phyloP scores from a whole-genome alignment of 2,888 invertebrate species.

The Caenorhabditis sulstoni region DNA sequence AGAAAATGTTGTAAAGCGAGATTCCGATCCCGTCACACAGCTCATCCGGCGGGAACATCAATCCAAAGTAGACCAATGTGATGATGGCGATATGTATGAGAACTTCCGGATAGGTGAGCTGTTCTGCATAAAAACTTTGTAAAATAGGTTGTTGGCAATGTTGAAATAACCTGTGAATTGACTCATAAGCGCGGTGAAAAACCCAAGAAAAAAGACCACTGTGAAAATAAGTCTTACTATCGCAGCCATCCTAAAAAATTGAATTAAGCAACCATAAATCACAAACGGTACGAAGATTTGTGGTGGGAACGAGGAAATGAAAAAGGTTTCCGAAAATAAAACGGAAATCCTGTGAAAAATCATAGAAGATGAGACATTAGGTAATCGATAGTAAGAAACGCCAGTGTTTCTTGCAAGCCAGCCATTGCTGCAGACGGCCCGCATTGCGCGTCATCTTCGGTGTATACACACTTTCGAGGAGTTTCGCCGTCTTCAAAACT shows the following conservation, averaged over 20 bases:
- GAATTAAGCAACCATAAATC: no score
- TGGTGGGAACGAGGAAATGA: no score
- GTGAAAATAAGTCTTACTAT: conserved; percentile 18
- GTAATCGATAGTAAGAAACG: no score
- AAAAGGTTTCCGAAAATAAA: no score
- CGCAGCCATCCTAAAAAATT: conserved; percentile 29
- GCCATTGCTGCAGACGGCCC: no score
- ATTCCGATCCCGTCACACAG: conserved; percentile 32
- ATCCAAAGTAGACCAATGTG: conserved; percentile 7
- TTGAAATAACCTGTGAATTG: conserved; percentile 35
- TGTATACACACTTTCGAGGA: no score
- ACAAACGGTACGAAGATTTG: no score
- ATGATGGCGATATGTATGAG: conserved; percentile 15
- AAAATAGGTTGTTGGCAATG: neutral
- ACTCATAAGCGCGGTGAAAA: conserved; percentile 9
- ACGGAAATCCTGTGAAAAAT: no score
- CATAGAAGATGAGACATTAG: no score
- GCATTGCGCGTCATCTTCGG: no score
- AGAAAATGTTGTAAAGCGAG: conserved; percentile 32
- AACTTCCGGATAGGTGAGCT: conserved; percentile 32
- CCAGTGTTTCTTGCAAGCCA: no score
- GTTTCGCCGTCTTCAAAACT: no score
- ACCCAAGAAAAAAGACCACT: conserved; percentile 21
- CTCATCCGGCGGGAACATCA: conserved; percentile 33
- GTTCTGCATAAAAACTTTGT: conserved; percentile 33